Base-by-base conservation (phyloP, 2,888 invertebrate genomes). In the Drosophila subsilvestris region DNA sequence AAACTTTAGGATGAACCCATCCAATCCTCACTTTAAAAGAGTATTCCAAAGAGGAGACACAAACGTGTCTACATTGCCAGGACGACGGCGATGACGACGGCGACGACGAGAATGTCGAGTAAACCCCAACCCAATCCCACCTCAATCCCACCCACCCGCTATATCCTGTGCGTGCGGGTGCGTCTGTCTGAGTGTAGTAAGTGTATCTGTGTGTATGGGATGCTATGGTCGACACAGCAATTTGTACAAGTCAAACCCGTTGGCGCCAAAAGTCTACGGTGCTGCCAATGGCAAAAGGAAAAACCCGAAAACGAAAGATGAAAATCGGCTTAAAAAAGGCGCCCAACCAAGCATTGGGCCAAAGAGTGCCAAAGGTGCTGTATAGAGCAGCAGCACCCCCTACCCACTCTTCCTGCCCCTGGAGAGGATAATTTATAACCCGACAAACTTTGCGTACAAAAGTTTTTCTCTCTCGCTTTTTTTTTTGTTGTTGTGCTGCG, bases 261-360 rank as follows among this genome's bases (percentile, higher is more conserved):
- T 90, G 90, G 90, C 90, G 90, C 90, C 90, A 86, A 89, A 80
- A 84, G 83, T 90, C 91, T 90, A 90, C 77, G 80, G 80, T 74
- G 74, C 74, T 85, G 76, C 77, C 83, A 78, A 69, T 56, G 63
- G 74, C 47, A 61, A 59, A 67, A 78, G 72, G 71, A 76, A 77
- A 82, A 85, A 56, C 43, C 57, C 62, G 69, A 80, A 74, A 74
- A 56, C 76, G 49, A 75, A 74, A 86, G 86, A 75, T 75, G 80
- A 81, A 85, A 87, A 83, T 82, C 71, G 77, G 87, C 83, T 83
- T 75, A 78, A 85, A 87, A 85, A 85, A 79, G 37, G 80, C 68
- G 73, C 80, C 86, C 65, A 54, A 48, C 66, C 66, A 54, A 53
- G 53, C 37, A 37, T 37, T 37, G 53, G 76, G 73, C 77, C 69